A percentile compares a stretch with the other conserved stretches of the same genome.
These are phyloP conservation scores for Cheilosia pagana DNA, from an alignment of 2,888 invertebrate genomes.

Conservation along the genomic window DNA sequence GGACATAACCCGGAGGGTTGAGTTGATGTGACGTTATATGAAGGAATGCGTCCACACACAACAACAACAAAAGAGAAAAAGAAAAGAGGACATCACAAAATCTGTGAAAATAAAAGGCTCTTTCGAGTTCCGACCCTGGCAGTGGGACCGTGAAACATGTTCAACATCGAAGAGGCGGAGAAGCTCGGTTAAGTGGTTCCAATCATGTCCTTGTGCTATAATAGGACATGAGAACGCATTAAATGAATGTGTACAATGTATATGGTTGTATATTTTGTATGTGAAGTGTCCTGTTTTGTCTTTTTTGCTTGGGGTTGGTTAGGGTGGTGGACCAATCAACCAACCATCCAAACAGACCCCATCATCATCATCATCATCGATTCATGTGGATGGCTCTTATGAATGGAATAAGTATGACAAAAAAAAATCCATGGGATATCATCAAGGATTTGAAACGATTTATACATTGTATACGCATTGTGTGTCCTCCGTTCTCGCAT, in stretches of 20 bases:
- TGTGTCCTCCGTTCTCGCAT: conserved; percentile 3
- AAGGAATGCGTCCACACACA: background rate
- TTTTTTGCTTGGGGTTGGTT: conserved; percentile 67
- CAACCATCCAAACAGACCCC: conserved; percentile 23
- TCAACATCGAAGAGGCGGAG: conserved; percentile 73
- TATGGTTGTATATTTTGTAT: conserved; percentile 58
- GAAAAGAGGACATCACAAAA: conserved; percentile 44
- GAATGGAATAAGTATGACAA: conserved; percentile 63
- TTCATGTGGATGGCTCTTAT: conserved; percentile 67
- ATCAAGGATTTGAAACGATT: conserved; percentile 72
- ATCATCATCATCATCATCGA: conserved; percentile 54
- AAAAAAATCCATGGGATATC: conserved; percentile 49
- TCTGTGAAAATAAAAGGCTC: conserved; percentile 45
- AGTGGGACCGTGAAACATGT: conserved; percentile 53
- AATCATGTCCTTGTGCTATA: conserved; percentile 75
- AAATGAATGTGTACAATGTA: conserved; percentile 65
- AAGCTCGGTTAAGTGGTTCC: conserved; percentile 73
- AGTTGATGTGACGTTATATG: background rate
- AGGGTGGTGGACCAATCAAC: conserved; percentile 30
- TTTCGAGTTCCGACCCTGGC: conserved; percentile 14
- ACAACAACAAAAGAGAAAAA: conserved; percentile 7
- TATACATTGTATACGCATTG: conserved; percentile 44
- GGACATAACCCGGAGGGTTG: conserved; percentile 38
- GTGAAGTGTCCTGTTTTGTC: conserved; percentile 74
- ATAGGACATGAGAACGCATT: conserved; percentile 74